Evolutionary conservation across 2,888 invertebrate genomes (phyloP).

Genomic region (Lymantria dispar): DNA sequence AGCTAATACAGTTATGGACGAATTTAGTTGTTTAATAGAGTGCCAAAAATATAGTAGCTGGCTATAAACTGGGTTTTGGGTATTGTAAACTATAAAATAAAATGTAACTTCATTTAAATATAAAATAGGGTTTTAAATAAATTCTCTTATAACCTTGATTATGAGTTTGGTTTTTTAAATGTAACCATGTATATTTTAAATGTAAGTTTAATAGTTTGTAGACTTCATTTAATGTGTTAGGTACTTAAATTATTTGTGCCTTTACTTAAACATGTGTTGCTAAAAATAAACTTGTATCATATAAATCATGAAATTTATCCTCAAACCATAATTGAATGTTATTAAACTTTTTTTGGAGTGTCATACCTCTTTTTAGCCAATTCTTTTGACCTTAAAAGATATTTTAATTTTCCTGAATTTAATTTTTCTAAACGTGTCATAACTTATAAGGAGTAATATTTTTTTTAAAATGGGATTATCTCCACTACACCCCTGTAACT

Average conservation of each 20-base stretch:
- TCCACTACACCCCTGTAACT: too few species aligned
- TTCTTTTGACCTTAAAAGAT: too few species aligned
- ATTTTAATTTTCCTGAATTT: too few species aligned
- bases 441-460: too few species aligned
- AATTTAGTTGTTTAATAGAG: conserved; percentile 61
- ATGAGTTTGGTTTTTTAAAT: conserved; percentile 26
- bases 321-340: too few species aligned
- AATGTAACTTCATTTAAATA: conserved; percentile 20
- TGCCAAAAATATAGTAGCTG: conserved; percentile 67
- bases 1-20: conserved; percentile 42
- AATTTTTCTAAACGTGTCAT: too few species aligned
- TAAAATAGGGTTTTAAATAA: conserved; percentile 16
- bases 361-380: too few species aligned
- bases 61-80: conserved; percentile 52
- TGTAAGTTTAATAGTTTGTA: conserved; percentile 28
- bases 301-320: too few species aligned
- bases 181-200: conserved; percentile 34
- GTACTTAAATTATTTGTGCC: conserved; percentile 74
- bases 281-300: conserved; percentile 28
- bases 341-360: too few species aligned
- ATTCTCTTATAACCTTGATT: conserved; percentile 9
- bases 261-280: conserved; percentile 43
- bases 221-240: conserved; percentile 36
- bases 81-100: conserved; percentile 25
- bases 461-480: too few species aligned